Base-by-base conservation (phyloP, 2,797 vertebrate species). In the Notoglanidium macrostoma region DNA sequence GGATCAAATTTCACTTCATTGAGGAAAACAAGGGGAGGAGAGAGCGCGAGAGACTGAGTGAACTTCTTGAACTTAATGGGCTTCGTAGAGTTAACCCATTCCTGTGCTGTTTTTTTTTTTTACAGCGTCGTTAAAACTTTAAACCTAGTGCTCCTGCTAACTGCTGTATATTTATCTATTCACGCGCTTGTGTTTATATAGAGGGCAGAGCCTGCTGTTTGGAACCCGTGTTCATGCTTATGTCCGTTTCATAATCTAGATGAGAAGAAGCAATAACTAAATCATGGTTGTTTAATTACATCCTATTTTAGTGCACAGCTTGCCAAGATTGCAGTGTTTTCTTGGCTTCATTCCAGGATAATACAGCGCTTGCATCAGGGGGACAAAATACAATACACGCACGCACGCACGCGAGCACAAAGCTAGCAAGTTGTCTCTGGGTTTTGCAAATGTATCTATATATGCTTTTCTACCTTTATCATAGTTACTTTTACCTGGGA, bases 1-100 rank as follows among this genome's bases (percentile, higher is more conserved):
- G 92, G 92, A 93, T 96, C 94, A 92, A 90, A 92, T 96, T 96
- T 94, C 95, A 95, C 91, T 95, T 93, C 95, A 96, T 95, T 96
- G 94, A 95, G 92, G 94, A 95, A 95, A 96, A 95, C 95, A 95
- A 95, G 92, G 73, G 89, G 89, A 91, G 91, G 90, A 19, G 73
- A 74, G 74, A n/a, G 61, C 74, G 78, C 57, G 86, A 78, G 46
- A 51, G 26, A 54, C 87, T 85, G 86, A n/a, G 68, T 85, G 92
- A 92, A 91, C 90, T 88, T 88, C 49, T 84, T 86, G 87, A 89
- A 90, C 91, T 90, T 78, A 14, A 72, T 83, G 79, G 84, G 85
- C 29, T 85, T 89, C 81, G 46, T 84, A 7, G 59, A 80, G 83
- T 90, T 91, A 91, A 91, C 91, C 81, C 90, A 80, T 85, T 90